These are phyloP conservation scores for Oligia fasciuncula DNA, from an alignment of 2,888 invertebrate genomes.

Conservation along the genomic window DNA sequence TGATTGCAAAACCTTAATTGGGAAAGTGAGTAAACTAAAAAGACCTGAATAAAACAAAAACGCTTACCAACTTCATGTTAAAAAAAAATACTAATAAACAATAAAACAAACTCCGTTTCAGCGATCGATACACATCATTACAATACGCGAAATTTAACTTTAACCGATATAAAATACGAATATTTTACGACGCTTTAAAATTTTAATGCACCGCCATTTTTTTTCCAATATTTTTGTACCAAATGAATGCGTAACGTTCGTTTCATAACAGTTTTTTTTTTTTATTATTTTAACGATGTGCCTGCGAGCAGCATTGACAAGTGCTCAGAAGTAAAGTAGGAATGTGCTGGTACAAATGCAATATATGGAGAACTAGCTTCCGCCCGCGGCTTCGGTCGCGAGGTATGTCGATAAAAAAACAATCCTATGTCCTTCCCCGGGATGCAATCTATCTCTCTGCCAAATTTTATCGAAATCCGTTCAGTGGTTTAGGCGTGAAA, in stretches of 20 bases:
- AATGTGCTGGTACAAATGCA: neutral
- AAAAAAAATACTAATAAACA: slow-evolving; percentile 27
- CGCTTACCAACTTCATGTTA: slow-evolving; percentile 57
- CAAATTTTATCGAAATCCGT: too few relatives aligned
- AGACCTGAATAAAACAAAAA: neutral
- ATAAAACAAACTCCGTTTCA: slow-evolving; percentile 40
- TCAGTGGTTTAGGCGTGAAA: too few relatives aligned
- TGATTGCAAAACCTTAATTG: neutral
- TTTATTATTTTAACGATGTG: slow-evolving; percentile 30
- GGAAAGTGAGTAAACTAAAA: neutral
- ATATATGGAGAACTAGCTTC: neutral
- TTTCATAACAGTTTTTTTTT: slow-evolving; percentile 14
- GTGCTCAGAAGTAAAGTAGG: slow-evolving; percentile 1
- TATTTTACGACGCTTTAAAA: slow-evolving; percentile 78
- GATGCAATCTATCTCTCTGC: too few relatives aligned
- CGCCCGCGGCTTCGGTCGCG: too few relatives aligned
- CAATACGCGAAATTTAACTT: slow-evolving; percentile 66
- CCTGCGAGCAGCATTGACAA: neutral
- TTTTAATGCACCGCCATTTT: slow-evolving; percentile 67
- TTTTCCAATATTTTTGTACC: slow-evolving; percentile 36
- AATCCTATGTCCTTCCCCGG: too few relatives aligned
- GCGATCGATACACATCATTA: slow-evolving; percentile 46
- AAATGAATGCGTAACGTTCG: slow-evolving; percentile 9
- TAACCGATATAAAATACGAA: slow-evolving; percentile 71
- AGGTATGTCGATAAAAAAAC: too few relatives aligned